Conservation (phyloP, 2,113 vertebrate genomes). For the Microcebus tavaratra region DNA sequence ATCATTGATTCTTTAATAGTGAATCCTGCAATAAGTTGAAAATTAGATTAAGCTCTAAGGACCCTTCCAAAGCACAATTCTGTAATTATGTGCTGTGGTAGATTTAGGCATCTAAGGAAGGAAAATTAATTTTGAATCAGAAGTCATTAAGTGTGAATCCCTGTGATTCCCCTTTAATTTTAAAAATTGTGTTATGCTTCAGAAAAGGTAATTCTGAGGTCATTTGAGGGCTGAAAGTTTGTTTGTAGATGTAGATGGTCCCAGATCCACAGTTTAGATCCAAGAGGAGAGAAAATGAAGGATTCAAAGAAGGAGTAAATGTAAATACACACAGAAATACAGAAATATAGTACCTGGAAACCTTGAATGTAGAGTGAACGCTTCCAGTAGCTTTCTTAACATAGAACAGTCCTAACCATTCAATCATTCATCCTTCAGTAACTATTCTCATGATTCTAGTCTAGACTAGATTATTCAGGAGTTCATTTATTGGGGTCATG, state of each 20-base stretch:
- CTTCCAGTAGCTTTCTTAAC: conserved; percentile 7
- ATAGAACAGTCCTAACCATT: conserved; percentile 16
- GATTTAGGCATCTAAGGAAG: conserved; percentile 53
- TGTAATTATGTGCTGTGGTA: conserved; percentile 34
- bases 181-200: conserved; percentile 23
- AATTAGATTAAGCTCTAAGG: conserved; percentile 58
- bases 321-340: conserved; percentile 33
- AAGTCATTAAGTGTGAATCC: conserved; percentile 28
- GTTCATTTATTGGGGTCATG: not conserved
- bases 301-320: conserved; percentile 26
- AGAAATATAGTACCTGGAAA: not conserved
- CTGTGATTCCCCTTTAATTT: conserved; percentile 58
- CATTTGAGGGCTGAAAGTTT: conserved; percentile 30
- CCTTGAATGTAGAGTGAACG: not conserved
- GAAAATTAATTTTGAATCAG: conserved; percentile 62
- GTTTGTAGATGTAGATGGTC: not conserved
- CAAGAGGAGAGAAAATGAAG: conserved; percentile 40
- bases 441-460: not conserved
- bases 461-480: not conserved
- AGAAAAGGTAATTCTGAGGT: conserved; percentile 25
- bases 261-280: not conserved
- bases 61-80: conserved; percentile 50
- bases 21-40: conserved; percentile 44
- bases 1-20: conserved; percentile 54
- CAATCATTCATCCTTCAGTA: not conserved